Evolutionary conservation across 2,888 invertebrate species (phyloP), one percentile per base, ranked within the genome.

Genomic region (Platycheirus rosarum): DNA sequence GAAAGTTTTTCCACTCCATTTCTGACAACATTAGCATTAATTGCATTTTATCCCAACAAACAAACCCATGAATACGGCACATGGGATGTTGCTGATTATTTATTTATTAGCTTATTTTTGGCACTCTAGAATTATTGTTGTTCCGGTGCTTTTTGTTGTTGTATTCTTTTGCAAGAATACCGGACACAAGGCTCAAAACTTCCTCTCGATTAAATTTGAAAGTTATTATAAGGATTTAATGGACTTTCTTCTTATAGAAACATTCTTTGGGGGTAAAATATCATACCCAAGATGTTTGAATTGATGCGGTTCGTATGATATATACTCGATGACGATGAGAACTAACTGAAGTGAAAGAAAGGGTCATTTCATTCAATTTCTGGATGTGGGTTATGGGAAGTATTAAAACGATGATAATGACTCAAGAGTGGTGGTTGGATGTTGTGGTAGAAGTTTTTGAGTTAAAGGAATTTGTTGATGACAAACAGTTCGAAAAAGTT

Each of bases 21-120:
- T 80, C 80, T 75, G 80, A 75, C 74, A 80, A 80, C 80, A 80
- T 80, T 80, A 80, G 80, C 80, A 80, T 80, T 80, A 80, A 80
- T 80, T 80, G 80, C 80, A 75, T 80, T 80, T 70, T 65, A 70
- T 82, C 77, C 68, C 60, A 60, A 44, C 8, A 26, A 26, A 57
- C 29, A 42, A 60, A 16, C 29, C 6, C 55, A 23, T 71, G 11
- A 55, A 68, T 23, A 57, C 29, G 51, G 53, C 46, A 66, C 70
- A 65, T 65, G 46, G 42, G 71, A 29, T 29, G 1, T 51, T 42
- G 35, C 46, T 71, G 77, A 77, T 82, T 82, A 82, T 77, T 82
- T 82, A 82, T 82, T 77, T 76, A 82, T 82, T 82, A 73, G 77
- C 51, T 80, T 69, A 70, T 77, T 76, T 71, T 68, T 68, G 76